Percentiles rank a stretch among this genome's conserved stretches.
phyloP scores from a whole-genome alignment of 2,888 invertebrate species.

The Heliothis peltigera region DNA sequence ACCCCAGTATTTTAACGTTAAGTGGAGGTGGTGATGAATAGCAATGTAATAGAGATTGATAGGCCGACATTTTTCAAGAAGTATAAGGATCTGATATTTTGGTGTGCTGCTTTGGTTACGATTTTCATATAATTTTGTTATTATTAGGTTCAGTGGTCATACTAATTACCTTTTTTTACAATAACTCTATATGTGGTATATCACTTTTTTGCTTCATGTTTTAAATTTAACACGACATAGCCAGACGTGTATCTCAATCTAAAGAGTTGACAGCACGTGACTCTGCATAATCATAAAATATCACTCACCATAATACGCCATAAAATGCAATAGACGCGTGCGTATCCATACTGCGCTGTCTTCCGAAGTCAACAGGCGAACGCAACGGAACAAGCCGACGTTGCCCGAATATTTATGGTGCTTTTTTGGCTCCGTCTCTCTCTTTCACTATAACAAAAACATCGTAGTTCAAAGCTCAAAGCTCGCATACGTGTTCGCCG shows the following conservation, averaged over 20 bases:
- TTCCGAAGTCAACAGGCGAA: constrained; percentile 71
- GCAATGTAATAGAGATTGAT: constrained; percentile 23
- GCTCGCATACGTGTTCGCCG: constrained; percentile 68
- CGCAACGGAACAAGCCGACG: constrained; percentile 79
- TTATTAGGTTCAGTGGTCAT: too few relatives aligned
- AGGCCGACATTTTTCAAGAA: constrained; percentile 17
- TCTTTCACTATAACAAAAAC: constrained; percentile 82
- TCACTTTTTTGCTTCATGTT: neutral
- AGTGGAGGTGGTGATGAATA: constrained; percentile 26
- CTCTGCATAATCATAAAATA: constrained; percentile 39
- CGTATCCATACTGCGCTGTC: constrained; percentile 71
- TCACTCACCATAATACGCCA: constrained; percentile 14
- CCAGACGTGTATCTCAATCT: constrained; percentile 29
- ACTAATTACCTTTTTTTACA: too few relatives aligned
- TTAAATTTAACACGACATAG: neutral
- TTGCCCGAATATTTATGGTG: constrained; percentile 82
- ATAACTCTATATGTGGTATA: too few relatives aligned
- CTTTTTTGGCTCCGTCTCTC: constrained; percentile 81
- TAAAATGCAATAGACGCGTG: constrained; percentile 26
- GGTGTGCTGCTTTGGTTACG: neutral
- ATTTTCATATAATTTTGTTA: neutral
- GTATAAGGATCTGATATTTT: constrained; percentile 9
- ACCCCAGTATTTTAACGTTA: constrained; percentile 24
- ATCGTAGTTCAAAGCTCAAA: constrained; percentile 72
- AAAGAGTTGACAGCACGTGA: constrained; percentile 37